Base-by-base conservation (phyloP, 2,888 invertebrate genomes). In the Encarsia formosa region DNA sequence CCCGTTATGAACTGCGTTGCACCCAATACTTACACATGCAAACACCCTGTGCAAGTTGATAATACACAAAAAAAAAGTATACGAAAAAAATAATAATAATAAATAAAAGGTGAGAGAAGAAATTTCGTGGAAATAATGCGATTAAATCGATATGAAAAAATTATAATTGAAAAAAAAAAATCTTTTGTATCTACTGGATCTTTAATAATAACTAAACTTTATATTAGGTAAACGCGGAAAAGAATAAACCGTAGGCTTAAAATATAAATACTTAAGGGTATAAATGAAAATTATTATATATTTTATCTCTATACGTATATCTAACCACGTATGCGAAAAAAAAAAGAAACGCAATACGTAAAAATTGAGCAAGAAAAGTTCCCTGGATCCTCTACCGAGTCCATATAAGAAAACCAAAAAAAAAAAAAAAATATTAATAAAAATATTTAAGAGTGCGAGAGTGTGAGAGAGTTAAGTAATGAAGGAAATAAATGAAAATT, bases 301-400 rank as follows among this genome's bases (percentile, higher is more conserved):
- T 71, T 72, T 71, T 71, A 69, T 65, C 68, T 69, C 61, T 66
- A 68, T 64, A 66, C 67, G 63, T 66, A 66, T 62, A 61, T n/a
- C n/a, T 64, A 67, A 61, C 63, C 62, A 64, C 64, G 65, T 62
- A 63, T 54, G 62, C 64, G 60, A 55, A 60, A 60, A 59, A 58
- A 58, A 11, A 1, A 26, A 26, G 26, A 26, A 11, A 26, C 11
- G 6, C 11, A 11, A 26, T 11, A 6, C 26, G 26, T 26, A 11
- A 26, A 26, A 26, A 26, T 26, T 8, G 26, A 8, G 26, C 6
- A 26, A 26, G 26, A 26, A 26, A n/a, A n/a, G n/a, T n/a, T n/a
- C 26, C 26, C 6, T 26, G 26, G 26, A 26, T 26, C 6, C n/a
- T n/a, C n/a, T n/a, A n/a, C n/a, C n/a, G n/a, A n/a, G n/a, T n/a